Evolutionary conservation across 2,888 invertebrate genomes (phyloP), one percentile per base, ranked within the genome.

Genomic region (Cotesia congregata): DNA sequence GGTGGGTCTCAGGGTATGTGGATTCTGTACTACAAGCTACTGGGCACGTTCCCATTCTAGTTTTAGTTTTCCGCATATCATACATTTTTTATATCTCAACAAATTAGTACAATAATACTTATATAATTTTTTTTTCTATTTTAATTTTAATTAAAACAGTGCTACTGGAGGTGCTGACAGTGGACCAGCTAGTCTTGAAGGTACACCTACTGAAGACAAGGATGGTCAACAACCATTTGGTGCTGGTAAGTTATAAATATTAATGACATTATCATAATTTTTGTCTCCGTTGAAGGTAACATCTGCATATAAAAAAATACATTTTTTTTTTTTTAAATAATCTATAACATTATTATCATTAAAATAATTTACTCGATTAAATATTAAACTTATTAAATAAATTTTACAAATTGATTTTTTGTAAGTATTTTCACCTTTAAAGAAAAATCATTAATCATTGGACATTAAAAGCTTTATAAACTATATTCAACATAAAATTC

Each of bases 161-260:
- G 96, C 96, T 83, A 97, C 97, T 82, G 96, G 96, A 82, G 96
- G 96, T 79, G 97, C 97, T 17, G 97, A 97, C 90, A 96, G 96
- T 90, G 94, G 95, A 84, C 95, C 96, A 79, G 95, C 92, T 69
- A 95, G 95, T 77, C 93, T 94, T 72, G 93, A 93, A 67, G 94
- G 94, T 80, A 94, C 95, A 67, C 95, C 95, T 82, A 94, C 94
- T 78, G 94, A 94, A 82, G 95, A 94, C 83, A 95, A 95, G 86
- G 94, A 95, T 72, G 94, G 93, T 82, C 95, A 94, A 84, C 89
- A 89, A 77, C 82, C 88, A 17, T 95, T 95, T 87, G 95, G 95
- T 87, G 93, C 92, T 88, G 94, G 94, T 93, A 91, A 91, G 91
- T 90, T 84, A 82, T 84, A 85, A 61, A 30, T 59, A 20, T 30